These are phyloP conservation scores for Lithophane socia DNA, from an alignment of 2,888 invertebrate species.

Conservation along the genomic window DNA sequence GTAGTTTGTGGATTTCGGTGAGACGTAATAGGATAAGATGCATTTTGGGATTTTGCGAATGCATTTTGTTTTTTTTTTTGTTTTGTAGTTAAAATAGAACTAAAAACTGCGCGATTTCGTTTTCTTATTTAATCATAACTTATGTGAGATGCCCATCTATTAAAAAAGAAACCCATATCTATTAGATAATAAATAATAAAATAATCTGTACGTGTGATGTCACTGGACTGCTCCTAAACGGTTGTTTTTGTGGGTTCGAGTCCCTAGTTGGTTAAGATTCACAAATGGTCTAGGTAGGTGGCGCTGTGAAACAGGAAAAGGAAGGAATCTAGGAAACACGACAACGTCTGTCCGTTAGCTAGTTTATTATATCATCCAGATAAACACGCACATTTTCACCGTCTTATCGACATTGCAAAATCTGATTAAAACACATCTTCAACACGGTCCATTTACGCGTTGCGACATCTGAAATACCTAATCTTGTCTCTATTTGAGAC, in stretches of 20 bases:
- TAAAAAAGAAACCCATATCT: not conserved
- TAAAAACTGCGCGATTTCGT: not conserved
- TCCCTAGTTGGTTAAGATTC: too few species aligned
- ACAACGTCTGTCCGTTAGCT: not conserved
- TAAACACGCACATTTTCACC: not conserved
- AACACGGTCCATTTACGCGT: slow-evolving; percentile 1
- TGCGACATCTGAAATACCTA: slow-evolving; percentile 20
- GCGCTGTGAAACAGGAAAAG: not conserved
- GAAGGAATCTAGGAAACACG: not conserved
- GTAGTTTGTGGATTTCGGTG: slow-evolving; percentile 1
- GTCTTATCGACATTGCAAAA: slow-evolving; percentile 3
- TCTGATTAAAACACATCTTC: slow-evolving; percentile 2
- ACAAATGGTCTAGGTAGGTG: not conserved
- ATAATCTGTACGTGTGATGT: too few species aligned
- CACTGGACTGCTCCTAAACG: too few species aligned
- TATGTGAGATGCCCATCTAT: not conserved
- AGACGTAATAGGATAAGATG: not conserved
- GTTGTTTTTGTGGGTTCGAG: too few species aligned
- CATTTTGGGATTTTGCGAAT: not conserved
- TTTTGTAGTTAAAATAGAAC: not conserved
- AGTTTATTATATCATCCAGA: not conserved
- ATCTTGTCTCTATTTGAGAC: slow-evolving; percentile 17
- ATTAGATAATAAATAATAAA: not conserved
- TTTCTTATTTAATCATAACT: not conserved
- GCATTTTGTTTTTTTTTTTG: not conserved